These are phyloP conservation scores for Isaurus tuberculatus DNA, from an alignment of 92 coral and sea anemone species.

Conservation along the genomic window DNA sequence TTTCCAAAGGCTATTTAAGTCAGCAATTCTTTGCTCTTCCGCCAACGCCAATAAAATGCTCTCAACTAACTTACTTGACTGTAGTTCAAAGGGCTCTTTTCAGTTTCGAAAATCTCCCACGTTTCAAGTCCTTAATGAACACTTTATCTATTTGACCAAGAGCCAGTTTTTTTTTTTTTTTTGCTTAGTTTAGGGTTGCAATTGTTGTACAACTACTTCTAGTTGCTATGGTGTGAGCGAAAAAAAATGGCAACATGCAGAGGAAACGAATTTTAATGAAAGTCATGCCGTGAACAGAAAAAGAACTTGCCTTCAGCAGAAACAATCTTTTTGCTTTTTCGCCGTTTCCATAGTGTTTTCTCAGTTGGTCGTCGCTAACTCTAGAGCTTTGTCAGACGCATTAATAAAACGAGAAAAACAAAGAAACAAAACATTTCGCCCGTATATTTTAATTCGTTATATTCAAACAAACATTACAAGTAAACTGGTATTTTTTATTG, in stretches of 20 bases:
- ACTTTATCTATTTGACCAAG: background rate
- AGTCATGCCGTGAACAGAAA: background rate
- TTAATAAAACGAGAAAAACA: background rate
- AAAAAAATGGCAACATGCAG: constrained; percentile 21
- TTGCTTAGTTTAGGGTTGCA: background rate
- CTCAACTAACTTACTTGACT: no score
- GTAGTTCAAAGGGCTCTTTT: no score
- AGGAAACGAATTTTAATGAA: constrained; percentile 25
- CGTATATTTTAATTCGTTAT: no score
- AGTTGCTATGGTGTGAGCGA: constrained; percentile 42
- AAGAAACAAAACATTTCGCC: background rate
- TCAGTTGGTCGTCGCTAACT: constrained; percentile 4
- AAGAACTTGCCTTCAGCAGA: constrained; percentile 4
- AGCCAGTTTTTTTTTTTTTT: background rate
- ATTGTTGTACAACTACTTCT: background rate
- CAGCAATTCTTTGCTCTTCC: no score
- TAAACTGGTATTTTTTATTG: no score
- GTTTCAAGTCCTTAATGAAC: background rate
- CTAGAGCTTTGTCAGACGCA: background rate
- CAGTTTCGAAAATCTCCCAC: no score
- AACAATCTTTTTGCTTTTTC: background rate
- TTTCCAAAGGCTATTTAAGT: no score
- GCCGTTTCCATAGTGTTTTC: background rate
- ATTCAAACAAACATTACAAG: no score
- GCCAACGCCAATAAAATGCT: no score